phyloP scores from a whole-genome alignment of 2,888 invertebrate genomes.

The Drosophila phalerata region DNA sequence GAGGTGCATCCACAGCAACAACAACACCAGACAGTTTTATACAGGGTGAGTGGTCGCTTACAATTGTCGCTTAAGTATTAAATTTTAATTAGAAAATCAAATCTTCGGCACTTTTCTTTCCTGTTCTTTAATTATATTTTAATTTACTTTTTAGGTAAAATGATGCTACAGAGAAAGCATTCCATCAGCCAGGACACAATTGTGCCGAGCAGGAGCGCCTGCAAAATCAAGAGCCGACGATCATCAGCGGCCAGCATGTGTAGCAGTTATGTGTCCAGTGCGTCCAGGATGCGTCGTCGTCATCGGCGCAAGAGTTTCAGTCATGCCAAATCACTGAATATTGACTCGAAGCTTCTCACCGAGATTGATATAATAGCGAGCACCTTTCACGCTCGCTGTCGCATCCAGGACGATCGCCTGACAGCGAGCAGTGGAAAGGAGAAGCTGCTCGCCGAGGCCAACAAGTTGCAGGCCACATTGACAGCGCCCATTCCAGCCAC shows the following conservation, averaged over 20 bases:
- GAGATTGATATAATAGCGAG: constrained; percentile 87
- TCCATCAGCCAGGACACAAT: constrained; percentile 57
- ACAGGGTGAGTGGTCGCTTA: constrained; percentile 42
- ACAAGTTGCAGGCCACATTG: constrained; percentile 69
- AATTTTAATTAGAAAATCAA: not conserved
- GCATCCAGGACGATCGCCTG: constrained; percentile 81
- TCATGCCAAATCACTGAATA: constrained; percentile 72
- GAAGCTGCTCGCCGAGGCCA: constrained; percentile 86
- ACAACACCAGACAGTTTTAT: constrained; percentile 45
- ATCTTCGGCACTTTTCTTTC: not conserved
- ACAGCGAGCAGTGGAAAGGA: constrained; percentile 78
- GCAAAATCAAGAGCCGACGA: constrained; percentile 84
- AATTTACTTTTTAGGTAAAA: constrained; percentile 53
- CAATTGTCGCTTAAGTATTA: not conserved
- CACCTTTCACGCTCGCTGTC: constrained; percentile 86
- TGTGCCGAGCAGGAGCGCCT: constrained; percentile 63
- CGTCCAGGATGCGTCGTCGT: constrained; percentile 81
- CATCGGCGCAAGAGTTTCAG: constrained; percentile 82
- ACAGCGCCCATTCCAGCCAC: constrained; percentile 50
- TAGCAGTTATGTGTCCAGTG: constrained; percentile 84
- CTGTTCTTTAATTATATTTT: not conserved
- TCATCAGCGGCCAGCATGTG: constrained; percentile 85
- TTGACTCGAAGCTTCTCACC: constrained; percentile 86
- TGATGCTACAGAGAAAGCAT: constrained; percentile 76
- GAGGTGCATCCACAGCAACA: constrained; percentile 4